phyloP scores from a whole-genome alignment of 2,888 invertebrate species.

The Eristalis intricaria region DNA sequence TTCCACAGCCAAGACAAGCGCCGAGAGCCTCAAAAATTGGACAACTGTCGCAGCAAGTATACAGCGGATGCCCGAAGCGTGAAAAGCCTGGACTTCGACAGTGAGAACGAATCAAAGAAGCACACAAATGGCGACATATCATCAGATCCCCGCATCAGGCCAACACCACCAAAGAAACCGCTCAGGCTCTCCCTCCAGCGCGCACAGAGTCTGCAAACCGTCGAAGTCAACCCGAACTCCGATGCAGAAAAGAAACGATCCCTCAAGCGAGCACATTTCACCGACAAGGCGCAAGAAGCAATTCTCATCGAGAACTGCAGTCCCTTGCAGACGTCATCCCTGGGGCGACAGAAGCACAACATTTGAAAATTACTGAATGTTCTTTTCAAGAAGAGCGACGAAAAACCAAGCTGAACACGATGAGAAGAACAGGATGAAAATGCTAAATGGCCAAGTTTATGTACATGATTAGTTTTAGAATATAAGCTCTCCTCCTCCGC shows the following conservation, averaged over 20 bases:
- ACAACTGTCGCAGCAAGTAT: slow-evolving; percentile 75
- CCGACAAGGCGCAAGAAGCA: slow-evolving; percentile 73
- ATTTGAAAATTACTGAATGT: slow-evolving; percentile 77
- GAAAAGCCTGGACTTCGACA: slow-evolving; percentile 89
- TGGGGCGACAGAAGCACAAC: slow-evolving; percentile 79
- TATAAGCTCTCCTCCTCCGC: not conserved
- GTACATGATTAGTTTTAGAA: slow-evolving; percentile 23
- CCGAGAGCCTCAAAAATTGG: slow-evolving; percentile 75
- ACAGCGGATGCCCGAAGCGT: slow-evolving; percentile 83
- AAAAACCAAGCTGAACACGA: slow-evolving; percentile 52
- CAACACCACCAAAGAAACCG: slow-evolving; percentile 93
- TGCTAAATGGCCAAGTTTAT: not conserved
- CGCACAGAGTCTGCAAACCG: slow-evolving; percentile 90
- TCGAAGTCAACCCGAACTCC: slow-evolving; percentile 80
- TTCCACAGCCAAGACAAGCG: slow-evolving; percentile 76
- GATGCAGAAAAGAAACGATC: slow-evolving; percentile 79
- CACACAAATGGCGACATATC: slow-evolving; percentile 82
- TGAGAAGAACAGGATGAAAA: slow-evolving; percentile 45
- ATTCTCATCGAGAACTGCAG: slow-evolving; percentile 77
- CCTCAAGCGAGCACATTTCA: slow-evolving; percentile 79
- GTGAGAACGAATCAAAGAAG: slow-evolving; percentile 84
- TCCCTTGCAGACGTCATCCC: slow-evolving; percentile 79
- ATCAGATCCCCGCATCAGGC: slow-evolving; percentile 85
- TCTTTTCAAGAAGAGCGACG: slow-evolving; percentile 63
- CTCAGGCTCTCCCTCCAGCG: slow-evolving; percentile 90